Percentiles rank a stretch among this genome's conserved stretches.
Conservation (phyloP, 2,888 invertebrate genomes). For the Oligia strigilis region DNA sequence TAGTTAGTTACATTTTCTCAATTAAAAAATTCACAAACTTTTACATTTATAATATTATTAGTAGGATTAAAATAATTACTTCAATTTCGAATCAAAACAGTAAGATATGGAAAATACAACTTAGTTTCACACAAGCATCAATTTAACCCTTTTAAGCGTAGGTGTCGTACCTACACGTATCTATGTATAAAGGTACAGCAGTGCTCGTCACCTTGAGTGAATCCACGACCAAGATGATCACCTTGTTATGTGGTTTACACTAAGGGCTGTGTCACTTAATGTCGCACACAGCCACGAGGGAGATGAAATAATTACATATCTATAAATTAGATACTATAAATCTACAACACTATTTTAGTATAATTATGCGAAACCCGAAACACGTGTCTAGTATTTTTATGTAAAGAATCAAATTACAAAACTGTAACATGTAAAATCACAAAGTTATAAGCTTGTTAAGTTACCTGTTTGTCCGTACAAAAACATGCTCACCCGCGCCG, state of each 20-base stretch:
- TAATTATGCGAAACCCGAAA: too few species aligned
- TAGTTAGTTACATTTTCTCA: too few species aligned
- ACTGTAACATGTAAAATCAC: too few species aligned
- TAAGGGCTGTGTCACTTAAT: not conserved
- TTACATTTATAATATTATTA: too few species aligned
- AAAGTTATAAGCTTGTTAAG: too few species aligned
- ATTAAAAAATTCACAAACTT: too few species aligned
- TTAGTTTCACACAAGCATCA: not conserved
- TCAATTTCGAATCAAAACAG: too few species aligned
- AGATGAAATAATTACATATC: constrained; percentile 18
- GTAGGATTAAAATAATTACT: too few species aligned
- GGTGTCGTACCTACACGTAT: not conserved
- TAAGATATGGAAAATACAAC: not conserved
- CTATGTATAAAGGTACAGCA: not conserved
- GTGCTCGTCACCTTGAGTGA: not conserved
- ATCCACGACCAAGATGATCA: not conserved
- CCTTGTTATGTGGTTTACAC: not conserved
- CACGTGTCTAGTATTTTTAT: too few species aligned
- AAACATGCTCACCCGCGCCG: too few species aligned
- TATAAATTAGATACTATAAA: not conserved
- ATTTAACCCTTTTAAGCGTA: not conserved
- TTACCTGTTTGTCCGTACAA: too few species aligned
- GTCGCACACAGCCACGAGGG: not conserved
- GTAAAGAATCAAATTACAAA: too few species aligned
- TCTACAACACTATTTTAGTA: not conserved